Conservation (phyloP, 2,113 vertebrate species). For the Pelvicachromis taeniatus region DNA sequence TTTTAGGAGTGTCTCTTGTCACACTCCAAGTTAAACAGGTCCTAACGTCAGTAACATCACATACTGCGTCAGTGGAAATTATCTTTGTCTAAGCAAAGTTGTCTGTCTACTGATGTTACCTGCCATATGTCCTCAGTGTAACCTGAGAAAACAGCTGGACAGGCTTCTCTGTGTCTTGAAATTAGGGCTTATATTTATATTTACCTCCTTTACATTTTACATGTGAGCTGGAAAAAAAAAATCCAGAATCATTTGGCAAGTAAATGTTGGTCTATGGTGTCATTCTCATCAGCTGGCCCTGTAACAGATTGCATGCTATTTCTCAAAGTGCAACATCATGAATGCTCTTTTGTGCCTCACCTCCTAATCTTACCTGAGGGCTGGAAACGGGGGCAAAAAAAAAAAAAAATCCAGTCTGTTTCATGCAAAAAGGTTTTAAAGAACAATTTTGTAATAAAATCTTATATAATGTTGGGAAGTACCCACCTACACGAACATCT, state of each 20-base stretch:
- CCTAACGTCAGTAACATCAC: neutral
- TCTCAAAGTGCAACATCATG: neutral
- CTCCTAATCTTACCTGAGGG: neutral
- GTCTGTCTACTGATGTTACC: neutral
- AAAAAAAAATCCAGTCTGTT: neutral
- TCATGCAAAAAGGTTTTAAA: neutral
- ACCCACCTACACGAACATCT: neutral
- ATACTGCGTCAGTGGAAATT: neutral
- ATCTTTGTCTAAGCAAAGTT: neutral
- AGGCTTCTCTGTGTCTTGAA: neutral
- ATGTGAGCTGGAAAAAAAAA: neutral
- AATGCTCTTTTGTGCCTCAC: neutral
- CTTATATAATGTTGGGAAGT: neutral
- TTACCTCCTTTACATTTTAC: neutral
- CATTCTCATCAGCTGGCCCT: neutral
- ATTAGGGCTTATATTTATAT: neutral
- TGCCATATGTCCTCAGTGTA: neutral
- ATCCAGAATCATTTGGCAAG: neutral
- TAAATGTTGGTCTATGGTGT: neutral
- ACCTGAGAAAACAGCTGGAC: neutral
- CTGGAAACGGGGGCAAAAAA: neutral
- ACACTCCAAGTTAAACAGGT: neutral
- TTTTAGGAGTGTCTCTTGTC: neutral
- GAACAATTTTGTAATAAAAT: neutral
- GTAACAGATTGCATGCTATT: neutral